Conservation (phyloP, 1,140 invertebrate species). For the Bradysia coprophila region DNA sequence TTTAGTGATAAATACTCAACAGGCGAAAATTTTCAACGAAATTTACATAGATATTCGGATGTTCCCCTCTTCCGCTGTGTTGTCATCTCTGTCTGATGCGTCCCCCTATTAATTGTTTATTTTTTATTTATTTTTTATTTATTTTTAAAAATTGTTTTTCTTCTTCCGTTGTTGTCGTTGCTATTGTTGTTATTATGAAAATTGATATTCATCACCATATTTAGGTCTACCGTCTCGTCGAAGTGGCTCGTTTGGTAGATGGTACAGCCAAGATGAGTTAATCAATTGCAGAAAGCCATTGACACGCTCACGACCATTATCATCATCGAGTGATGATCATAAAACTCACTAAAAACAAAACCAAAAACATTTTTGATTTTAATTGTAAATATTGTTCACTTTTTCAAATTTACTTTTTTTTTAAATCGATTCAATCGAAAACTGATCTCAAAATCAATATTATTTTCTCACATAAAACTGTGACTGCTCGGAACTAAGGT, state of each 20-base stretch:
- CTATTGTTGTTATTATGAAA: not conserved
- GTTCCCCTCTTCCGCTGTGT: too few species aligned
- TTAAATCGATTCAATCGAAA: not conserved
- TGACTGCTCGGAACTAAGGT: not conserved
- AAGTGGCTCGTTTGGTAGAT: not conserved
- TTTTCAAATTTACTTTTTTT: too few species aligned
- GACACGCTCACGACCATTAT: not conserved
- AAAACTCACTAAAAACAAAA: not conserved
- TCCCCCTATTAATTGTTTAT: too few species aligned
- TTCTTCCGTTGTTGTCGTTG: not conserved
- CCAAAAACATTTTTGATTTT: not conserved
- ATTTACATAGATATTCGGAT: too few species aligned
- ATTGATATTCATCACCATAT: not conserved
- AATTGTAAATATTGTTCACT: too few species aligned
- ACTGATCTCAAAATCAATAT: too few species aligned
- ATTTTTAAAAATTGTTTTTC: not conserved
- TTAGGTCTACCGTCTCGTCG: not conserved
- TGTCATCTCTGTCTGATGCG: too few species aligned
- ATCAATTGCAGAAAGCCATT: not conserved
- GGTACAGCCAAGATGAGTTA: not conserved
- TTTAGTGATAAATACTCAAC: too few species aligned
- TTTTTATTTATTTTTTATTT: not conserved
- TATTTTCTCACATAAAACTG: too few species aligned
- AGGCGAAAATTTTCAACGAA: too few species aligned
- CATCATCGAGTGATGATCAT: slow-evolving; percentile 1